phyloP scores from a whole-genome alignment of 2,888 invertebrate species.

The Abrostola tripartita region DNA sequence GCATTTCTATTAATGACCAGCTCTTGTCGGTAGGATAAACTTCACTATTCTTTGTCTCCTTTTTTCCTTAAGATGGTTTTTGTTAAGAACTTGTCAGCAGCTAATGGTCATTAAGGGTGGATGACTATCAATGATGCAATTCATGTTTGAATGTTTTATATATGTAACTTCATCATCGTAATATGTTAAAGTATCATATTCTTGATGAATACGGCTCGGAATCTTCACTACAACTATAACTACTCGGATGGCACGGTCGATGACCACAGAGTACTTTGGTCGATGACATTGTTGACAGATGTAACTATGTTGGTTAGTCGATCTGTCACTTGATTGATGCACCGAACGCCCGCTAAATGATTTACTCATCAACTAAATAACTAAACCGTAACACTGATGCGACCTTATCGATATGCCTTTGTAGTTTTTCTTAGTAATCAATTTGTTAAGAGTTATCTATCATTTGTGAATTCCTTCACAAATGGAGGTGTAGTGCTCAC shows the following conservation, averaged over 20 bases:
- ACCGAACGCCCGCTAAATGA: conserved; percentile 37
- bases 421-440: neutral
- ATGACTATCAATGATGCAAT: no score
- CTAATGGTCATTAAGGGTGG: no score
- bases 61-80: no score
- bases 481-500: no score
- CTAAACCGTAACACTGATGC: conserved; percentile 18
- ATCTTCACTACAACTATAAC: neutral
- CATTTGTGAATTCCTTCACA: no score
- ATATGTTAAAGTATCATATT: no score
- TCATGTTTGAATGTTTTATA: neutral
- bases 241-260: conserved; percentile 12
- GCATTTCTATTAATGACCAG: no score
- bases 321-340: conserved; percentile 37
- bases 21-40: no score
- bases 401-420: conserved; percentile 20
- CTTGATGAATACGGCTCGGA: no score
- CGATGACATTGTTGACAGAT: conserved; percentile 11
- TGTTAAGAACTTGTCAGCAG: no score
- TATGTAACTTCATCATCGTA: neutral
- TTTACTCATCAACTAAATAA: conserved; percentile 35
- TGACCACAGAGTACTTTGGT: conserved; percentile 9
- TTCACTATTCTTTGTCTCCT: no score
- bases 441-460: no score
- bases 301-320: conserved; percentile 15